A percentile compares a stretch with the other conserved stretches of the same genome.
Conservation (phyloP, 2,797 vertebrate genomes). For the Microctenopoma lineatum region DNA sequence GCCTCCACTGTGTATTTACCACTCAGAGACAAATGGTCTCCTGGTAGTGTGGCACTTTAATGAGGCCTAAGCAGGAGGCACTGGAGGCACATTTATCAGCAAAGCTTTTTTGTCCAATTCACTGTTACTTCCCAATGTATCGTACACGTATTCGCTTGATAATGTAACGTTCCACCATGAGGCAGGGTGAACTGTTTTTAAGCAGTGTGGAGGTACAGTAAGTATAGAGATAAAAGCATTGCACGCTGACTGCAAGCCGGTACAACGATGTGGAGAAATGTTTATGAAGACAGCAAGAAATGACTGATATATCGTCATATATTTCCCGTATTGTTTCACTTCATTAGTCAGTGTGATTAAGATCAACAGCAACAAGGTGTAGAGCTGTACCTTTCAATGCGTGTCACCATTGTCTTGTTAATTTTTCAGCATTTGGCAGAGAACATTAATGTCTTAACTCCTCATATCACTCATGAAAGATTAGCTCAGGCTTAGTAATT, state of each 20-base stretch:
- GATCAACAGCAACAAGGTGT: too few species aligned
- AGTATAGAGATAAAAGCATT: constrained; percentile 16
- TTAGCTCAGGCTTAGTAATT: too few species aligned
- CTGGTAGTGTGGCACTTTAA: constrained; percentile 67
- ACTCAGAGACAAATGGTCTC: constrained; percentile 73
- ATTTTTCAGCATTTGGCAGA: too few species aligned
- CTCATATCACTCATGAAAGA: too few species aligned
- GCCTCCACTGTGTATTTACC: constrained; percentile 69
- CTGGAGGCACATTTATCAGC: constrained; percentile 71
- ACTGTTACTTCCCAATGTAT: constrained; percentile 16
- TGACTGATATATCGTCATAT: not conserved
- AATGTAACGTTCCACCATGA: constrained; percentile 56
- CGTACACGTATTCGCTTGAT: constrained; percentile 27
- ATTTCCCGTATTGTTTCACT: too few species aligned
- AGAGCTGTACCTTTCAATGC: too few species aligned
- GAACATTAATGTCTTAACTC: too few species aligned
- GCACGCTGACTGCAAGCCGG: constrained; percentile 28
- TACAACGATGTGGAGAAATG: constrained; percentile 11
- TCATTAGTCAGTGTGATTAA: too few species aligned
- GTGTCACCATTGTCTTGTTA: too few species aligned
- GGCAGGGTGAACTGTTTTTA: constrained; percentile 4
- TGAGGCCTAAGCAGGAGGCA: constrained; percentile 68
- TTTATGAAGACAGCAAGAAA: constrained; percentile 2
- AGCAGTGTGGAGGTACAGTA: constrained; percentile 11
- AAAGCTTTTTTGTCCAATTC: constrained; percentile 58